Base-by-base conservation (phyloP, 1,140 invertebrate species). In the Trichogramma pretiosum region DNA sequence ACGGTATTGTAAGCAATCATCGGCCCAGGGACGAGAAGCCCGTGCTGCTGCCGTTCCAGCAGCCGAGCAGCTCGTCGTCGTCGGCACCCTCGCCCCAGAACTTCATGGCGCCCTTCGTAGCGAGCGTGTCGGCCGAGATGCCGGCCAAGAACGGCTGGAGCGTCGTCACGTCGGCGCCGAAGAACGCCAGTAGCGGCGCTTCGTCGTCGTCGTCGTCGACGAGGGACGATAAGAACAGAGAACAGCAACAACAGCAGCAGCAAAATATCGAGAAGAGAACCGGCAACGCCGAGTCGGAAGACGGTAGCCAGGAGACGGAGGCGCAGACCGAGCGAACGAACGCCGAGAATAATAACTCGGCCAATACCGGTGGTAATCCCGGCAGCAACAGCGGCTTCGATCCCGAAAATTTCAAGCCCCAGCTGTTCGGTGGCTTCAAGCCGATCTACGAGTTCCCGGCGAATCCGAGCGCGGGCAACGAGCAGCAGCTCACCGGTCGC, bases 31-130 rank as follows among this genome's bases (percentile, higher is more conserved):
- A 56, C 5, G 65, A 61, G 18, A 60, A 57, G 38, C 65, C 65
- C 1, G 52, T 69, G 5, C 40, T 72, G 0, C 26, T 72, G 11
- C 70, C 68, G 0, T 70, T 68, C 0, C 68, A 70, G 7, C 68
- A 70, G 22, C 66, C 68, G 0, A 70, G 68, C 1, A 71, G 68
- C 48, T 73, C 70, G 1, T 67, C 70, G 0, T 69, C 63, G 16
- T 72, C 71, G 1, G 68, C 68, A 3, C 68, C 71, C 2, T 68
- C 69, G 3, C 68, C 70, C 0, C 74, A 77, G 48, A 76, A 79
- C 54, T 83, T 84, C 46, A 77, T 83, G 73, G 81, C 81, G 2
- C 82, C 82, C 0, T 84, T 84, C 48, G 76, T 81, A 9, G 80
- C 82, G 0, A 83, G 81, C 56, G 64, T 79, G 1, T 81, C 76